phyloP scores from a whole-genome alignment of 2,888 invertebrate genomes.

The Drosophila rellima region DNA sequence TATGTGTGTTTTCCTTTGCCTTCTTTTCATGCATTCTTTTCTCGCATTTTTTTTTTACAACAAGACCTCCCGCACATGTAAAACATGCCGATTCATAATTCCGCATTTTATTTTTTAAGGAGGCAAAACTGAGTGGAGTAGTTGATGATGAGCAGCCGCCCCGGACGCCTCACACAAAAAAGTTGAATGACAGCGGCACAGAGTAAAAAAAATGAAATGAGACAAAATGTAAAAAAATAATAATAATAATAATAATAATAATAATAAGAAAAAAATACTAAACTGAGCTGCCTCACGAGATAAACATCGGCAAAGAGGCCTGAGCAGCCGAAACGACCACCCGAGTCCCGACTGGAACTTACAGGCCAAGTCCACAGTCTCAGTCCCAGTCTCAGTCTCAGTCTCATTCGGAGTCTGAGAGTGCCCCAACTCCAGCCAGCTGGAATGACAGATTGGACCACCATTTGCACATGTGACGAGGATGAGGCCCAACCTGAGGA shows the following conservation, averaged over 20 bases:
- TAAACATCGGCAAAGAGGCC: constrained; percentile 51
- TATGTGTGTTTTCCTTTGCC: constrained; percentile 12
- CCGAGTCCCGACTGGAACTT: constrained; percentile 50
- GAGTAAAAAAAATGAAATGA: constrained; percentile 13
- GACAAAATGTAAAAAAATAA: too few species aligned
- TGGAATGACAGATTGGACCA: constrained; percentile 68
- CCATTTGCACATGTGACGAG: constrained; percentile 60
- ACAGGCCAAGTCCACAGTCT: constrained; percentile 7
- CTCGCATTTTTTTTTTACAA: constrained; percentile 44
- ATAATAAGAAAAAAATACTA: constrained; percentile 44
- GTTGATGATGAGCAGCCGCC: constrained; percentile 46
- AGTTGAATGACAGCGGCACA: constrained; percentile 65
- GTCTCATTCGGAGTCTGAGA: background rate
- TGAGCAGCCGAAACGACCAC: constrained; percentile 53
- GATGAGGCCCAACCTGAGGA: constrained; percentile 25
- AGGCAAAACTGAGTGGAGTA: constrained; percentile 59
- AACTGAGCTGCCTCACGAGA: constrained; percentile 57
- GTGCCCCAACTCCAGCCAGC: constrained; percentile 39
- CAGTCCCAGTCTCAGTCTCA: constrained; percentile 1
- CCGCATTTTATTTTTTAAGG: constrained; percentile 69
- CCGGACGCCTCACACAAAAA: constrained; percentile 61
- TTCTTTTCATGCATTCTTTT: constrained; percentile 16
- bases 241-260: constrained; percentile 25
- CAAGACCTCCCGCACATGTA: constrained; percentile 83
- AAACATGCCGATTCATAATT: constrained; percentile 84